Percentiles rank a stretch among this genome's conserved stretches.
Evolutionary conservation across 2,113 vertebrate genomes (phyloP).

Genomic region (Axis porcinus): DNA sequence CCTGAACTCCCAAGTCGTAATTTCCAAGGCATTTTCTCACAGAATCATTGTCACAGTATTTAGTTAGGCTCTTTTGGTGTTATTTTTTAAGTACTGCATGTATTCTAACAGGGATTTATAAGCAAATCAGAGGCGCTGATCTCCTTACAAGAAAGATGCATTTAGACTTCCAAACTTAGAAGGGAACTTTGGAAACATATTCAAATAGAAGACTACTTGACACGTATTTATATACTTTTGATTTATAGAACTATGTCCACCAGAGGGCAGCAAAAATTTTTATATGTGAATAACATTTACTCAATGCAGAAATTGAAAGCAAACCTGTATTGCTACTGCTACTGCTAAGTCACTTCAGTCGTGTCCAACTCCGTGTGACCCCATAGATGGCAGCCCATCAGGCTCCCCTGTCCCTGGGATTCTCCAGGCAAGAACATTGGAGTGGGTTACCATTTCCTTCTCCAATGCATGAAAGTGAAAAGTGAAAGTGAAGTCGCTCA

Average conservation of each 20-base stretch:
- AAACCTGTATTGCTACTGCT: neutral
- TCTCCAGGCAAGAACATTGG: too few species aligned
- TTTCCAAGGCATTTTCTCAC: neutral
- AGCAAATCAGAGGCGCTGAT: neutral
- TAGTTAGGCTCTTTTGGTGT: neutral
- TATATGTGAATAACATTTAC: neutral
- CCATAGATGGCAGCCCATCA: too few species aligned
- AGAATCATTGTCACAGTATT: neutral
- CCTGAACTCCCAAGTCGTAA: neutral
- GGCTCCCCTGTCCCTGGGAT: too few species aligned
- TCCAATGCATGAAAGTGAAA: too few species aligned
- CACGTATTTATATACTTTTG: neutral
- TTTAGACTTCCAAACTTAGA: neutral
- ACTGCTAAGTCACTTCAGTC: too few species aligned
- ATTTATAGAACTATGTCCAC: conserved; percentile 43
- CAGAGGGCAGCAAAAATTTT: conserved; percentile 63
- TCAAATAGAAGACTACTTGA: neutral
- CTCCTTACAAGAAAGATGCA: neutral
- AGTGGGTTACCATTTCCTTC: too few species aligned
- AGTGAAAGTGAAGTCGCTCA: too few species aligned
- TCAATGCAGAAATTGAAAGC: neutral
- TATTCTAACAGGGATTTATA: neutral
- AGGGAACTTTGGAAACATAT: neutral
- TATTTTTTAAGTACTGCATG: neutral
- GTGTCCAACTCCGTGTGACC: too few species aligned